phyloP scores from a whole-genome alignment of 1,140 invertebrate genomes.

The Aphis craccivora region DNA sequence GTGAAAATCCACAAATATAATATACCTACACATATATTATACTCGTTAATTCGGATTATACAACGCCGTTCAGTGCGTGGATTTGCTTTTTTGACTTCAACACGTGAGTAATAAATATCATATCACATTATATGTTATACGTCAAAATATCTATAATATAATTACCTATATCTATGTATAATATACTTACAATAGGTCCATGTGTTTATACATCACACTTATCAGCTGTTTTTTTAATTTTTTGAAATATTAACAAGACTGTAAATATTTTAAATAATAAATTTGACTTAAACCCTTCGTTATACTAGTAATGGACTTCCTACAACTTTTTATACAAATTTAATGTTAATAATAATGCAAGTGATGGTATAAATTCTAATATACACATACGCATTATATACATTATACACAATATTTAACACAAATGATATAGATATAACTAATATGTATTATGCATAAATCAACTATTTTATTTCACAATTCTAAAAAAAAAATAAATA shows the following conservation, averaged over 20 bases:
- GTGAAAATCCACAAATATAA: not conserved
- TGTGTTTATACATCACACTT: not conserved
- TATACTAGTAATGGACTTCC: not conserved
- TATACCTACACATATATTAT: not conserved
- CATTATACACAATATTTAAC: no score
- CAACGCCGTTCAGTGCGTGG: not conserved
- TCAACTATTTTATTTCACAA: not conserved
- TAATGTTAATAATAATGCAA: not conserved
- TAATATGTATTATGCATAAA: not conserved
- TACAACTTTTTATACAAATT: not conserved
- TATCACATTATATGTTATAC: not conserved
- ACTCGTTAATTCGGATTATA: not conserved
- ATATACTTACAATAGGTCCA: no score
- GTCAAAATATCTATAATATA: not conserved
- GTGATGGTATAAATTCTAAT: no score
- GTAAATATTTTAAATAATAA: not conserved
- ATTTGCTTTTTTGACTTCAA: not conserved
- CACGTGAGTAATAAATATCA: not conserved
- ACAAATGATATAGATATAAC: no score
- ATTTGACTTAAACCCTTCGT: not conserved
- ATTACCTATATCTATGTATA: not conserved
- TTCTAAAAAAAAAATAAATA: not conserved
- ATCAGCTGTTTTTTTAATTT: not conserved
- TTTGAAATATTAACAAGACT: not conserved
- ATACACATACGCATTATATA: no score